phyloP scores from a whole-genome alignment of 2,888 invertebrate genomes.

The Megalurothrips usitatus region DNA sequence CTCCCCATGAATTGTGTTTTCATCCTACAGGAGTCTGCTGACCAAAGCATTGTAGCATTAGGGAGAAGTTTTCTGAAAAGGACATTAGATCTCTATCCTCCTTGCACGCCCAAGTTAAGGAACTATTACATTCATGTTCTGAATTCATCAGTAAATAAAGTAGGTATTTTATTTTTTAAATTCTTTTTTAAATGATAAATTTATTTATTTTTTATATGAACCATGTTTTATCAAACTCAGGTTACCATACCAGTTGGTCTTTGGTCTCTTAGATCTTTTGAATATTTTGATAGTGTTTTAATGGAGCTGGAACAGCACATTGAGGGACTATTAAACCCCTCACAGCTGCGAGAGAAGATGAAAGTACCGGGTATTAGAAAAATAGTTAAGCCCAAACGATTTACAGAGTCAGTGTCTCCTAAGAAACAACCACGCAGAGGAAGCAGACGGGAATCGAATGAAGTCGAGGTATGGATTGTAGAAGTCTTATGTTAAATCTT shows the following conservation, averaged over 20 bases:
- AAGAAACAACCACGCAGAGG: neutral
- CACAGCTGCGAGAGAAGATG: neutral
- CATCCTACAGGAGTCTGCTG: neutral
- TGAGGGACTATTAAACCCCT: neutral
- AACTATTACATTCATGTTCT: neutral
- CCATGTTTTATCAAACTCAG: neutral
- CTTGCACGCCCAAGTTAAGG: neutral
- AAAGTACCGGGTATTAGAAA: neutral
- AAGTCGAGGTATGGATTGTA: neutral
- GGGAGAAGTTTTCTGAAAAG: neutral
- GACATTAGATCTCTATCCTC: neutral
- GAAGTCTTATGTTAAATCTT: neutral
- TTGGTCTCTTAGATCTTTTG: neutral
- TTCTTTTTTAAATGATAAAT: neutral
- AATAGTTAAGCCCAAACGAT: neutral
- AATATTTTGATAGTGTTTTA: neutral
- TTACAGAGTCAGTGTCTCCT: neutral
- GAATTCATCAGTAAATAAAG: neutral
- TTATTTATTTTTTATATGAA: neutral
- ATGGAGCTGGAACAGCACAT: neutral
- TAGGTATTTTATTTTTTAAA: neutral
- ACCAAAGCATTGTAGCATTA: neutral
- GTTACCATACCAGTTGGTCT: neutral
- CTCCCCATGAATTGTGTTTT: neutral
- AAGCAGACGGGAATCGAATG: neutral